Evolutionary conservation across 1,140 invertebrate species (phyloP).

Genomic region (Cotesia typhae): DNA sequence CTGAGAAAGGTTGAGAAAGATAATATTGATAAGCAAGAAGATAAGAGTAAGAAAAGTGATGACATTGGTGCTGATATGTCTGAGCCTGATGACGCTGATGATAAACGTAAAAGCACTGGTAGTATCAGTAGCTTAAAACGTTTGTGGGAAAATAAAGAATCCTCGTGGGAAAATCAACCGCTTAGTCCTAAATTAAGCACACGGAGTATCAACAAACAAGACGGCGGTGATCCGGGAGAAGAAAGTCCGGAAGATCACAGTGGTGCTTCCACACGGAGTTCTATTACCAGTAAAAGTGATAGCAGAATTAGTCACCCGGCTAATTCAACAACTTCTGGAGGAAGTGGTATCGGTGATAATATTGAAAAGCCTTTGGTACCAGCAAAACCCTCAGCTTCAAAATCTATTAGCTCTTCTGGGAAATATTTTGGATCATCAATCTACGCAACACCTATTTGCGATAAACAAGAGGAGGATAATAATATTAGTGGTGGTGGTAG

Average conservation of each 20-base stretch:
- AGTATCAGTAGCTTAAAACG: constrained; percentile 93
- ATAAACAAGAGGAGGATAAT: constrained; percentile 46
- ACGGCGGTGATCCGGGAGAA: constrained; percentile 59
- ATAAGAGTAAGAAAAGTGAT: constrained; percentile 47
- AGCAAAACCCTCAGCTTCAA: constrained; percentile 64
- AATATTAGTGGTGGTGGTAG: constrained; percentile 10
- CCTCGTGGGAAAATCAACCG: constrained; percentile 63
- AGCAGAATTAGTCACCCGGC: constrained; percentile 69
- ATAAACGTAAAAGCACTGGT: constrained; percentile 90
- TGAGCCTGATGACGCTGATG: constrained; percentile 75
- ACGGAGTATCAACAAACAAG: constrained; percentile 53
- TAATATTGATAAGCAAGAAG: constrained; percentile 63
- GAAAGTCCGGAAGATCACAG: constrained; percentile 66
- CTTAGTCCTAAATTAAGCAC: constrained; percentile 72
- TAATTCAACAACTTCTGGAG: neutral
- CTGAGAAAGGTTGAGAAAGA: constrained; percentile 80
- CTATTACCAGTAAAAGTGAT: constrained; percentile 63
- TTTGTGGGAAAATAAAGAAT: constrained; percentile 85
- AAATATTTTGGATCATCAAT: constrained; percentile 66
- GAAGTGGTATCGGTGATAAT: constrained; percentile 46
- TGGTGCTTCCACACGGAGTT: constrained; percentile 58
- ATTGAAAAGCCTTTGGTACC: constrained; percentile 77
- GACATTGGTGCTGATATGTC: constrained; percentile 53
- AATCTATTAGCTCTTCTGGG: constrained; percentile 45
- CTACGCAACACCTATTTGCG: constrained; percentile 68